These are phyloP conservation scores for Archaeoteleia sp. DNA, from an alignment of 2,888 invertebrate genomes.

Conservation along the genomic window DNA sequence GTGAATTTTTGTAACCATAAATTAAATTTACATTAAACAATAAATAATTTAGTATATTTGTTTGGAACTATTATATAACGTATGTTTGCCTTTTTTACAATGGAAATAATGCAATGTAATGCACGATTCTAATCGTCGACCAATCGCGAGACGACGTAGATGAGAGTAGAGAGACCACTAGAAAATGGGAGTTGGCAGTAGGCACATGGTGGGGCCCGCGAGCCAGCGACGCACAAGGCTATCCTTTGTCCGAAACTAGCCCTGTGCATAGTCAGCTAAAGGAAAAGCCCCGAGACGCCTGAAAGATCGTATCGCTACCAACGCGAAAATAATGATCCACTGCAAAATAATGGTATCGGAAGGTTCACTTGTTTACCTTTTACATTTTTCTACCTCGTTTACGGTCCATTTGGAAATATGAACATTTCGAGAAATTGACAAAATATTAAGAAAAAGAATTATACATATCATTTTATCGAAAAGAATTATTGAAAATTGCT, in stretches of 20 bases:
- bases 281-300: conserved; percentile 41
- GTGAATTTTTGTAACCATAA: no score
- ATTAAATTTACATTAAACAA: no score
- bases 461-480: no score
- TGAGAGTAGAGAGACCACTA: conserved; percentile 61
- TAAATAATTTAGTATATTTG: no score
- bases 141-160: conserved; percentile 62
- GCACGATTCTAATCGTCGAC: conserved; percentile 62
- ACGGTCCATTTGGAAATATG: not conserved
- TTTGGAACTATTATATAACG: no score
- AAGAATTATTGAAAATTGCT: no score
- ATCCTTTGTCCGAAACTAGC: conserved; percentile 73
- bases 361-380: no score
- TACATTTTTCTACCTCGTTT: conserved; percentile 8
- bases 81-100: no score
- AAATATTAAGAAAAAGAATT: no score
- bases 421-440: conserved; percentile 6
- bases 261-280: conserved; percentile 39
- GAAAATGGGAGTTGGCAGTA: conserved; percentile 61
- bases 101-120: no score
- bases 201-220: conserved; percentile 49
- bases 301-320: conserved; percentile 40
- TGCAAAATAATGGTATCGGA: conserved; percentile 26
- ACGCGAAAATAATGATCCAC: conserved; percentile 36
- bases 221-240: conserved; percentile 65